These are phyloP conservation scores for Orussus abietinus DNA, from an alignment of 1,140 invertebrate genomes.

Conservation along the genomic window DNA sequence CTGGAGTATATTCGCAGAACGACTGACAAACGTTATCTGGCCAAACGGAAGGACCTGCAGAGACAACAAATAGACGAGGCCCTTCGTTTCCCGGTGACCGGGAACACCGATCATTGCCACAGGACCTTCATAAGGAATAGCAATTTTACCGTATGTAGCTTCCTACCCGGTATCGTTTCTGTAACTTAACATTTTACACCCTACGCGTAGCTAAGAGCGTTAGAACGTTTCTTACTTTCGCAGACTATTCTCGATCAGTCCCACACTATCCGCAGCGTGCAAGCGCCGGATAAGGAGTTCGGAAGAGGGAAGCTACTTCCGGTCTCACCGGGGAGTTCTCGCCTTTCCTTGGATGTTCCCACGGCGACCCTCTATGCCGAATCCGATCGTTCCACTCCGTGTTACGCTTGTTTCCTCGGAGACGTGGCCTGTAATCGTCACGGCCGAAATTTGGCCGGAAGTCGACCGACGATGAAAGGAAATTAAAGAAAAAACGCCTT, in stretches of 20 bases:
- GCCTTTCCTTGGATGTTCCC: too few species aligned
- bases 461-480: too few species aligned
- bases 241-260: slow-evolving; percentile 26
- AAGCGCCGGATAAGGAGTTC: not conserved
- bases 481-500: too few species aligned
- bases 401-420: too few species aligned
- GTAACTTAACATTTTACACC: slow-evolving; percentile 2
- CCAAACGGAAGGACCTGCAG: slow-evolving; percentile 22
- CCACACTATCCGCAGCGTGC: slow-evolving; percentile 4
- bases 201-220: not conserved
- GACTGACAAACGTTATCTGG: slow-evolving; percentile 22
- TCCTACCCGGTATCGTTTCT: slow-evolving; percentile 22
- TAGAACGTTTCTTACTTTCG: not conserved
- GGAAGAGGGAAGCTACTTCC: not conserved
- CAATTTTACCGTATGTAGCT: slow-evolving; percentile 28
- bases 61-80: slow-evolving; percentile 13
- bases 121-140: slow-evolving; percentile 25
- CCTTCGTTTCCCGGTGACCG: slow-evolving; percentile 15
- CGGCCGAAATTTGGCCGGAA: too few species aligned
- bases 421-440: too few species aligned
- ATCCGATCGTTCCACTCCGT: too few species aligned
- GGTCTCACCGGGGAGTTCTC: too few species aligned
- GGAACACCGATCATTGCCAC: slow-evolving; percentile 16
- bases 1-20: slow-evolving; percentile 30
- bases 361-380: too few species aligned